These are phyloP conservation scores for Garrulus glandarius DNA, from an alignment of 2,797 vertebrate species.

Conservation along the genomic window DNA sequence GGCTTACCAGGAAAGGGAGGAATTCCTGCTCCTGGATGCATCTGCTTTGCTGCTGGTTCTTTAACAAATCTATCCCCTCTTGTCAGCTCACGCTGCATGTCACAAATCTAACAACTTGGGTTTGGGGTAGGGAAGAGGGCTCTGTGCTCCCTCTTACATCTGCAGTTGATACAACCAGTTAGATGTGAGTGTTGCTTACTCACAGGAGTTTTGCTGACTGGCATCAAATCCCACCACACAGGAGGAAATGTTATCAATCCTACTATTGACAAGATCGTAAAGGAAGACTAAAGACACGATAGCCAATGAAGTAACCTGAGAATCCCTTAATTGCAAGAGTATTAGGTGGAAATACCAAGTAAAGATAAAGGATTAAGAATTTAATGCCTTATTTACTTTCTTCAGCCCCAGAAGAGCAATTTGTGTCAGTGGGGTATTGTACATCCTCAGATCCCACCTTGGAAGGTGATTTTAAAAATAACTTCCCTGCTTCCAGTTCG, in stretches of 20 bases:
- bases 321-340: not conserved
- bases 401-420: not conserved
- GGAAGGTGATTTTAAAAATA: not conserved
- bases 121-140: accelerated
- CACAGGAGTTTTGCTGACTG: not conserved
- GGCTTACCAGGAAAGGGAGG: not conserved
- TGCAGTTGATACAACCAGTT: not conserved
- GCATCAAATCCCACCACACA: not conserved
- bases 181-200: not conserved
- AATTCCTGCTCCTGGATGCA: not conserved
- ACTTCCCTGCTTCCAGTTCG: not conserved
- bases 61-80: not conserved
- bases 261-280: not conserved
- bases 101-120: not conserved
- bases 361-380: not conserved
- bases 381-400: not conserved
- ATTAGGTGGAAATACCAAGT: not conserved
- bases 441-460: not conserved
- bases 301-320: not conserved
- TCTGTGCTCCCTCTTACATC: accelerated
- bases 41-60: not conserved
- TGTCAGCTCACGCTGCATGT: not conserved
- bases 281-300: not conserved
- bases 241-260: not conserved
- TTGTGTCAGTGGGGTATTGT: not conserved